Evolutionary conservation across 2,888 invertebrate species (phyloP).

Genomic region (Netelia melanura): DNA sequence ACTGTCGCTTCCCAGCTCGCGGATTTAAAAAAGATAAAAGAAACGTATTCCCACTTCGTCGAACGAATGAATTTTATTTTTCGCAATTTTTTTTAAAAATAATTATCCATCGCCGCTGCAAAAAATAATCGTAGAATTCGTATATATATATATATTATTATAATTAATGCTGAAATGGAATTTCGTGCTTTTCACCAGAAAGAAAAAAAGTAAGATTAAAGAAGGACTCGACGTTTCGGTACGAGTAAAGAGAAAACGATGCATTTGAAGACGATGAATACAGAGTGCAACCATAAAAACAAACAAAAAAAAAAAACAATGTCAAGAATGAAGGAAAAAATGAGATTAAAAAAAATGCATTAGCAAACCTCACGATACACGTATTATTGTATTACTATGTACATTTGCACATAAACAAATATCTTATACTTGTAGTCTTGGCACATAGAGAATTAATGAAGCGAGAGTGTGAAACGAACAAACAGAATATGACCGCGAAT

Average conservation of each 20-base stretch:
- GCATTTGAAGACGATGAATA: too few relatives aligned
- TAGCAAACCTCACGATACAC: slow-evolving; percentile 41
- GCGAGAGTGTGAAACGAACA: slow-evolving; percentile 1
- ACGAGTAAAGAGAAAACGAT: too few relatives aligned
- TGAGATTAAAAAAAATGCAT: slow-evolving; percentile 13
- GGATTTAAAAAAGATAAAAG: slow-evolving; percentile 4
- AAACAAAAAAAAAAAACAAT: neutral
- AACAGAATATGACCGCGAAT: neutral
- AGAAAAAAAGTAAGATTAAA: slow-evolving; percentile 12
- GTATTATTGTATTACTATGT: slow-evolving; percentile 68
- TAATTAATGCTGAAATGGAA: slow-evolving; percentile 57
- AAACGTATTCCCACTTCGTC: slow-evolving; percentile 12
- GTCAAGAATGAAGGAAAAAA: neutral
- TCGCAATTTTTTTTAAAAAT: slow-evolving; percentile 21
- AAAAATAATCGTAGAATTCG: slow-evolving; percentile 38
- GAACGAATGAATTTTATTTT: slow-evolving; percentile 29
- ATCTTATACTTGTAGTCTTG: slow-evolving; percentile 61
- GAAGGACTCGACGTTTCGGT: neutral
- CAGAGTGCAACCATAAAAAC: neutral
- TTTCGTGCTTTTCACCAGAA: slow-evolving; percentile 41
- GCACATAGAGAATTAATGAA: slow-evolving; percentile 62
- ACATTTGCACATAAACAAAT: slow-evolving; percentile 68
- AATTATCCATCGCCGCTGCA: slow-evolving; percentile 1
- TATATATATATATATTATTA: slow-evolving; percentile 20
- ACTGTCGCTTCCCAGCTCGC: slow-evolving; percentile 33